Evolutionary conservation across 2,797 vertebrate species (phyloP).

Genomic region (Danio kyathit): DNA sequence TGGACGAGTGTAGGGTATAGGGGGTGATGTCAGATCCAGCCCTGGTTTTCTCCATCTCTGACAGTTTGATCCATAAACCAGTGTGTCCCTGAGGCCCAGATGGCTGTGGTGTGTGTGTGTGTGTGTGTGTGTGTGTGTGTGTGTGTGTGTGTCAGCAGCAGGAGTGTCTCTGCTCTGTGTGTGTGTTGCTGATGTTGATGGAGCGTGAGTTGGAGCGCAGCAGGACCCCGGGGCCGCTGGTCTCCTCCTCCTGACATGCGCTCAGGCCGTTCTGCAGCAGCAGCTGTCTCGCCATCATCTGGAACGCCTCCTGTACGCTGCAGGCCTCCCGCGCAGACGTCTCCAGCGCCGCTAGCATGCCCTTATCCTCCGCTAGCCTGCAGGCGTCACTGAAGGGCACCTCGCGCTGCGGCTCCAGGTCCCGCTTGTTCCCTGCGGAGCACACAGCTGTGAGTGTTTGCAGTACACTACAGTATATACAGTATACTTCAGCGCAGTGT

Average conservation of each 20-base stretch:
- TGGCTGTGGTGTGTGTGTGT: too few species aligned
- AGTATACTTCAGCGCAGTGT: not conserved
- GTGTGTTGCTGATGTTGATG: constrained; percentile 55
- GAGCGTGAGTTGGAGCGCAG: constrained; percentile 82
- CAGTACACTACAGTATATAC: too few species aligned
- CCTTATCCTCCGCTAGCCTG: constrained; percentile 86
- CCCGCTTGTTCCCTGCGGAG: constrained; percentile 89
- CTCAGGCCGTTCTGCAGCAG: constrained; percentile 87
- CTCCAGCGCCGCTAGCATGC: constrained; percentile 89
- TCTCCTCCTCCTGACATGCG: constrained; percentile 77
- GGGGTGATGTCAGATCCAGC: too few species aligned
- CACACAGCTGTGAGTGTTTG: not conserved
- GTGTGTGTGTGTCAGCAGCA: constrained; percentile 81
- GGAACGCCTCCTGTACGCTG: constrained; percentile 92
- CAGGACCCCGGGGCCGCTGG: constrained; percentile 69
- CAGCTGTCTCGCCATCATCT: constrained; percentile 91
- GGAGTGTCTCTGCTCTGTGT: constrained; percentile 16
- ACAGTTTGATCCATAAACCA: too few species aligned
- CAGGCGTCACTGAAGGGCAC: constrained; percentile 94
- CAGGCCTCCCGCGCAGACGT: constrained; percentile 94
- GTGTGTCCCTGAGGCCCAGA: too few species aligned
- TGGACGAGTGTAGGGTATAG: too few species aligned
- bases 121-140: not conserved
- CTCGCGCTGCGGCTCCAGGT: constrained; percentile 84
- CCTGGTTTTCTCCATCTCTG: too few species aligned